Evolutionary conservation across 2,888 invertebrate species (phyloP).

Genomic region (Rosalia funebris): DNA sequence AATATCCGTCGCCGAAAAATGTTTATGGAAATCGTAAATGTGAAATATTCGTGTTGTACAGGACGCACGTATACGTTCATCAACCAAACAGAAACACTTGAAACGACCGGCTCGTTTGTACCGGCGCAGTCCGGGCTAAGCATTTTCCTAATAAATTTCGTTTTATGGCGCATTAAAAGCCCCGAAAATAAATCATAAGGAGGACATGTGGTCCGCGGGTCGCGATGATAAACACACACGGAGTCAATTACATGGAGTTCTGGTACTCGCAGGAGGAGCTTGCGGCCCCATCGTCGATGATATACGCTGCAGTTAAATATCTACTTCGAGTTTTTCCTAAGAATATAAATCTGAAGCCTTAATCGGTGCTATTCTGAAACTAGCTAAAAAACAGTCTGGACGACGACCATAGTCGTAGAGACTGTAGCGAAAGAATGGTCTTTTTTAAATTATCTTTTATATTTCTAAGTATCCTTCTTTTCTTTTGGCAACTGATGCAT

Average conservation of each 20-base stretch:
- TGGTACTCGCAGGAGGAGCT: constrained; percentile 16
- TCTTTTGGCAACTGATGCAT: too few species aligned
- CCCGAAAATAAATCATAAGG: constrained; percentile 29
- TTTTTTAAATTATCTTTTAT: too few species aligned
- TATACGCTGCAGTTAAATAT: constrained; percentile 14
- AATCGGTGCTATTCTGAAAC: too few species aligned
- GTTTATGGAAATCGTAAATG: constrained; percentile 28
- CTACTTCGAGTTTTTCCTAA: too few species aligned
- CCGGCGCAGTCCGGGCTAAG: constrained; percentile 13
- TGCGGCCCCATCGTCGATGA: constrained; percentile 4
- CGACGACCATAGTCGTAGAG: too few species aligned
- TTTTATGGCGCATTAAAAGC: constrained; percentile 30
- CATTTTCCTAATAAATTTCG: constrained; percentile 28
- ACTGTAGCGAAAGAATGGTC: too few species aligned
- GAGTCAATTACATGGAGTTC: constrained; percentile 21
- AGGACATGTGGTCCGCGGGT: constrained; percentile 28
- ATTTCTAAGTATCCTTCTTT: too few species aligned
- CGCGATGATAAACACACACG: constrained; percentile 20
- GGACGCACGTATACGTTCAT: too few species aligned
- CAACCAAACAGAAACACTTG: constrained; percentile 11
- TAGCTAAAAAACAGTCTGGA: too few species aligned
- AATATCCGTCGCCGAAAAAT: too few species aligned
- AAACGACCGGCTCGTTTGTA: constrained; percentile 19
- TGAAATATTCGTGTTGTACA: constrained; percentile 5
- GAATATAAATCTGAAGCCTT: too few species aligned